Evolutionary conservation across 2,797 vertebrate species (phyloP).

Genomic region (Danio choprae): DNA sequence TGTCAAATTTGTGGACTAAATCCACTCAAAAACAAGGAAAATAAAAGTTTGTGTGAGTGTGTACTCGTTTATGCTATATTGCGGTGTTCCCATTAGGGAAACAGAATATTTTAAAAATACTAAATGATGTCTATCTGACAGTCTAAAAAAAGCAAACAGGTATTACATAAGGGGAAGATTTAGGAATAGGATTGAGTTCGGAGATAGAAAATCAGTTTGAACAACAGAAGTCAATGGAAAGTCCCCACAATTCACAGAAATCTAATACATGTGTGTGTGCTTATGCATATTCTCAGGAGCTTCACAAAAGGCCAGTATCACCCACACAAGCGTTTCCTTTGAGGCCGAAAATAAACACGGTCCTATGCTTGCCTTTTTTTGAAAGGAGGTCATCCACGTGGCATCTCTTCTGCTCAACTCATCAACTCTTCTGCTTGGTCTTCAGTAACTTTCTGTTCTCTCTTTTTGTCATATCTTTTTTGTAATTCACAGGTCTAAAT

Average conservation of each 20-base stretch:
- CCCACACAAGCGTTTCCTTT: slow-evolving; percentile 30
- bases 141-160: no score
- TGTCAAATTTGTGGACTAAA: slow-evolving; percentile 31
- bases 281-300: slow-evolving; percentile 13
- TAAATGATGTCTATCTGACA: no score
- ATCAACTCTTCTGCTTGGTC: slow-evolving; percentile 15
- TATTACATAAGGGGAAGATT: no score
- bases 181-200: no score
- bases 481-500: neutral
- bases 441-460: neutral
- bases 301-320: slow-evolving; percentile 11
- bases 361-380: neutral
- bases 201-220: no score
- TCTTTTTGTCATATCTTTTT: neutral
- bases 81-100: no score
- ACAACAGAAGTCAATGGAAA: no score
- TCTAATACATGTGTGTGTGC: neutral
- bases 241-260: no score
- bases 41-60: neutral
- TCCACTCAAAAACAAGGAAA: neutral
- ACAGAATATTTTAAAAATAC: no score
- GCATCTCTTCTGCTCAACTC: slow-evolving; percentile 19
- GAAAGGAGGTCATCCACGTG: slow-evolving; percentile 36
- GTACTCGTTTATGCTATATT: neutral
- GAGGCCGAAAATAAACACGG: slow-evolving; percentile 33